Base-by-base conservation (phyloP, 2,888 invertebrate species). In the Penaeus monodon region DNA sequence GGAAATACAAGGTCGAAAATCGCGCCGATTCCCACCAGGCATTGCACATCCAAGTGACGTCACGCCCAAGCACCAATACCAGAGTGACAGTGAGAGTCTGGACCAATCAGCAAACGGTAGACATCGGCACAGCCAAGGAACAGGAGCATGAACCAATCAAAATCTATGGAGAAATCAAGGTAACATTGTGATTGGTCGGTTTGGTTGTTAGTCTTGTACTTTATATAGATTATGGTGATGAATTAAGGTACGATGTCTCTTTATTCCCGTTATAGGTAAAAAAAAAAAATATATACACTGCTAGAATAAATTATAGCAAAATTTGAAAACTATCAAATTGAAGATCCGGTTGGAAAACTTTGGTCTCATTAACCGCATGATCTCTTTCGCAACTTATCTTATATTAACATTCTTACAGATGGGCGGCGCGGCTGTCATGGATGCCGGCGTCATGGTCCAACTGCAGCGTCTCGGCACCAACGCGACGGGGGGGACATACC, bases 1-100 rank as follows among this genome's bases (percentile, higher is more conserved):
- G 89, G 89, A 76, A 77, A 14, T 89, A 89, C 81, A 88, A 88
- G 77, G 88, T 89, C 68, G 89, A 89, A 70, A 89, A 89, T 80
- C 81, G 89, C 6, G 89, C 89, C 33, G 89, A 89, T 65, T 89
- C 89, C 49, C 89, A 89, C 85, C 89, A 89, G 81, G 89, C 88
- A 12, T 78, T 89, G n/a, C 89, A 89, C 83, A 88, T 89, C 68
- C 88, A 88, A 66, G 89, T 89, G 63, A 89, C 89, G 33, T 84
- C 89, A 49, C 84, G 81, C 49, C 89, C 89, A 20, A 89, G 73
- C 68, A 29, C 88, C 27, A 44, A 65, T 24, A 89, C 73, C 70
- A 85, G 88, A 27, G 88, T 89, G 74, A 76, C 81, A 17, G 88
- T 89, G 57, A 29, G 84, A 12, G 89, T 89, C 33, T 89, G 89